phyloP scores from a whole-genome alignment of 2,888 invertebrate species.

The Lasioglossum zephyrum region DNA sequence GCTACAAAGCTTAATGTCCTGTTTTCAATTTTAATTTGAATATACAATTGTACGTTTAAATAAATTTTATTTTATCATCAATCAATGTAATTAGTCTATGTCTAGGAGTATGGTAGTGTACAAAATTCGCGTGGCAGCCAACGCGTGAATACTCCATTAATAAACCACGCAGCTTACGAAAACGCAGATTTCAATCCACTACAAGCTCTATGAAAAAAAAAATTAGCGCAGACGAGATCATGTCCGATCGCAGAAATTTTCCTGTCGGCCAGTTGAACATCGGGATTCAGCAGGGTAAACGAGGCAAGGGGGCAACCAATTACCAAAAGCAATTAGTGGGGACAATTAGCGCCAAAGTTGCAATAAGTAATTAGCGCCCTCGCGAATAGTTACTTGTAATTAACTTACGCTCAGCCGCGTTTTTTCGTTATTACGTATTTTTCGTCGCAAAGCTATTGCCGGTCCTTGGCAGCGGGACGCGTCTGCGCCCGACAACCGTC shows the following conservation, averaged over 20 bases:
- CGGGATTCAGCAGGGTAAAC: slow-evolving; percentile 61
- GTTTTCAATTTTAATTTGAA: neutral
- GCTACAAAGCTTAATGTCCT: no score
- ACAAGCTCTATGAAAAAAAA: neutral
- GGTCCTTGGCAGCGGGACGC: slow-evolving; percentile 50
- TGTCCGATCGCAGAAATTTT: slow-evolving; percentile 62
- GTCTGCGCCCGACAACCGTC: slow-evolving; percentile 46
- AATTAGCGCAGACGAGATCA: slow-evolving; percentile 19
- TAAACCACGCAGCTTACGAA: neutral
- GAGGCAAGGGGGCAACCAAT: slow-evolving; percentile 74
- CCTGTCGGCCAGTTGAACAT: slow-evolving; percentile 43
- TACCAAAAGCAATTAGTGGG: slow-evolving; percentile 78
- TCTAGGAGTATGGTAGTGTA: neutral
- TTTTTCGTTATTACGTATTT: slow-evolving; percentile 74
- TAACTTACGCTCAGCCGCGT: slow-evolving; percentile 76
- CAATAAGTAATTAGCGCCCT: slow-evolving; percentile 80
- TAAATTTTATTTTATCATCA: neutral
- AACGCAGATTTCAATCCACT: neutral
- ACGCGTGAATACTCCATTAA: neutral
- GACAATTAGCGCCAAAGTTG: slow-evolving; percentile 81
- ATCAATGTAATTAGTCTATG: neutral
- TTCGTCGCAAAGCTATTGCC: slow-evolving; percentile 61
- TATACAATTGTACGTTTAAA: neutral
- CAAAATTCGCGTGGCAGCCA: neutral
- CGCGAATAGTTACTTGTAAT: slow-evolving; percentile 76